Evolutionary conservation across 1,140 invertebrate genomes (phyloP), one percentile per base, ranked within the genome.

Genomic region (Bombus consobrinus): DNA sequence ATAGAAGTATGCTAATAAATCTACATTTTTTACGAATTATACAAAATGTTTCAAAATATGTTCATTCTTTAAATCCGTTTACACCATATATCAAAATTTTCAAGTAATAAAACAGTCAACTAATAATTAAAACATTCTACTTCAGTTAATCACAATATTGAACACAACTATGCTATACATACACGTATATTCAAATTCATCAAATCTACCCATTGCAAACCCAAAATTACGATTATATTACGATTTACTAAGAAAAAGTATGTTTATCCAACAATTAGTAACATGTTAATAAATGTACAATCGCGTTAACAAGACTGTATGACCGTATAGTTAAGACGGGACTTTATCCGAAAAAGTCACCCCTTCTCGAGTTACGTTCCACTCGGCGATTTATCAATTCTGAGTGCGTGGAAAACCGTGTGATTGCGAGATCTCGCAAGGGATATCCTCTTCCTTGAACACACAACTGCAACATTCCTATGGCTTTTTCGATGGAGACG

Each of bases 401-500:
- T 25, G 3, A 10, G 18, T 41, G 22, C 59, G 53, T 37, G 72
- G 73, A 76, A 76, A 76, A 37, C 57, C 62, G 62, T 57, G 43
- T 37, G 71, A 82, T 82, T 25, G 43, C 34, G 3, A 9, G 15
- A 68, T 37, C 59, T 75, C 43, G n/a, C 37, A 9, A 6, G 39
- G 59, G n/a, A 22, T 25, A 32, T 25, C 22, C 32, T 12, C 32
- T 66, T n/a, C 59, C 12, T 6, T 5, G 28, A 32, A 22, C 47
- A 2, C 6, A 22, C 62, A 32, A 6, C 13, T 34, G 8, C 18
- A 15, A n/a, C 71, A 43, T 68, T 75, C 62, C 59, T 62, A 68
- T 80, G 12, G 2, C 37, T 84, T 72, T 79, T 79, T 79, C 74
- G n/a, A 79, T 72, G 76, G 78, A 57, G 78, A 68, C 78, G 37